Evolutionary conservation across 2,888 invertebrate species (phyloP).

Genomic region (Lithophane leautieri): DNA sequence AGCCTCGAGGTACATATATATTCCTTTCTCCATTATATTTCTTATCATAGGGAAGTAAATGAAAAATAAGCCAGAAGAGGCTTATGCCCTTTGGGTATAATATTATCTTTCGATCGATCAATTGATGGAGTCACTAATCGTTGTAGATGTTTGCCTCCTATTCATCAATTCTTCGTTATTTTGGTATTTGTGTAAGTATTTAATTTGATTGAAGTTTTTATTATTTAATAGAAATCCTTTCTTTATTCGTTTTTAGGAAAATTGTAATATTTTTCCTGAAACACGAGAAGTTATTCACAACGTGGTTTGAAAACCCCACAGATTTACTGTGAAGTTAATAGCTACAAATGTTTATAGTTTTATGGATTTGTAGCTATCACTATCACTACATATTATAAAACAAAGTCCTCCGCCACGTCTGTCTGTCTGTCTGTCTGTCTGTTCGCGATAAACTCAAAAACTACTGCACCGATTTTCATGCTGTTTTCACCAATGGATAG

Average conservation of each 20-base stretch:
- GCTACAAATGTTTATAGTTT: too few species aligned
- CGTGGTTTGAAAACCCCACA: neutral
- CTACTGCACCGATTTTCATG: too few species aligned
- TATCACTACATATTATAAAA: too few species aligned
- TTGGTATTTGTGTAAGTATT: neutral
- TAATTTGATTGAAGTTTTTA: neutral
- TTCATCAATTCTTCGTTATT: slow-evolving; percentile 12
- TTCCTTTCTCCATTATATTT: slow-evolving; percentile 36
- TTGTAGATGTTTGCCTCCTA: slow-evolving; percentile 6
- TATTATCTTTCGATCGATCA: slow-evolving; percentile 51
- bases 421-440: too few species aligned
- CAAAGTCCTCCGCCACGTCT: too few species aligned
- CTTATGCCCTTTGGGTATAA: slow-evolving; percentile 25
- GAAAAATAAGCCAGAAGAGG: slow-evolving; percentile 31
- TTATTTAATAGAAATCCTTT: neutral
- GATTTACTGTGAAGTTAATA: neutral
- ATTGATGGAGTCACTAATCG: slow-evolving; percentile 16
- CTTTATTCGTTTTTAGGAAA: neutral
- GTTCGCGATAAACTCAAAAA: too few species aligned
- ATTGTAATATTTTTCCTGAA: neutral
- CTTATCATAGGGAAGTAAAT: slow-evolving; percentile 22
- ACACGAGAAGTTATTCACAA: neutral
- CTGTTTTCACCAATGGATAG: too few species aligned
- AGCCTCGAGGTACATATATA: slow-evolving; percentile 28
- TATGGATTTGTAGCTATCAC: neutral